These are phyloP conservation scores for Diarsia brunnea DNA, from an alignment of 2,888 invertebrate genomes.

Conservation along the genomic window DNA sequence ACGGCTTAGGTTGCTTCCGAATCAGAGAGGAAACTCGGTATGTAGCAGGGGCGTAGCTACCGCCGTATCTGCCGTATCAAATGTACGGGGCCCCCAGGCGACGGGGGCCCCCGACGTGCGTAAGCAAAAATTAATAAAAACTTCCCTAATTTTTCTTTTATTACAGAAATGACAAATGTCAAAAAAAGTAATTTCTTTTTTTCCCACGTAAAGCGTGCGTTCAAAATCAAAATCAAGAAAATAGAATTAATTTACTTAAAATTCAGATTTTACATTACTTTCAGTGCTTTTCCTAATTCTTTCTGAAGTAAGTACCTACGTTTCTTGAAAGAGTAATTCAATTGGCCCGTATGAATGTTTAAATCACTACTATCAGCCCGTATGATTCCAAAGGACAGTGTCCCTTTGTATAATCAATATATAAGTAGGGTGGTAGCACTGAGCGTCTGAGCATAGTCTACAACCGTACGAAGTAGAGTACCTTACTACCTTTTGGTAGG, in stretches of 20 bases:
- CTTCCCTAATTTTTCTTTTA: too few species aligned
- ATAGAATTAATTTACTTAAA: background rate
- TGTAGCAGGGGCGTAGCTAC: too few species aligned
- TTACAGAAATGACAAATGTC: too few species aligned
- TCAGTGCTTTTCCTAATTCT: background rate
- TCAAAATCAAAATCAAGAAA: too few species aligned
- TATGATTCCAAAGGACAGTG: slow-evolving; percentile 4
- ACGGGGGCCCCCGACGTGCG: too few species aligned
- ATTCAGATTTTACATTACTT: background rate
- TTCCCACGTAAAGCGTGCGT: too few species aligned
- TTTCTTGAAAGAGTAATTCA: slow-evolving; percentile 11
- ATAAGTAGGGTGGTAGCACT: background rate
- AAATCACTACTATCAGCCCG: slow-evolving; percentile 2
- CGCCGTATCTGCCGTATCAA: too few species aligned
- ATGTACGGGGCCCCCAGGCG: too few species aligned
- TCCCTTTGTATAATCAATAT: slow-evolving; percentile 20
- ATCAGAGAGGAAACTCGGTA: too few species aligned
- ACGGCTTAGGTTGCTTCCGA: too few species aligned
- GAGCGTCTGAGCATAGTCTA: background rate
- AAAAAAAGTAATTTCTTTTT: too few species aligned
- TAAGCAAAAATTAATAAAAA: too few species aligned
- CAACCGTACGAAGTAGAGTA: background rate
- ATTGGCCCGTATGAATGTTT: slow-evolving; percentile 9
- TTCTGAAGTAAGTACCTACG: background rate
- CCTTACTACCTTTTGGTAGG: background rate